Conservation (phyloP, 53 echinoderm and acorn worm species). For the Apostichopus leukothele region DNA sequence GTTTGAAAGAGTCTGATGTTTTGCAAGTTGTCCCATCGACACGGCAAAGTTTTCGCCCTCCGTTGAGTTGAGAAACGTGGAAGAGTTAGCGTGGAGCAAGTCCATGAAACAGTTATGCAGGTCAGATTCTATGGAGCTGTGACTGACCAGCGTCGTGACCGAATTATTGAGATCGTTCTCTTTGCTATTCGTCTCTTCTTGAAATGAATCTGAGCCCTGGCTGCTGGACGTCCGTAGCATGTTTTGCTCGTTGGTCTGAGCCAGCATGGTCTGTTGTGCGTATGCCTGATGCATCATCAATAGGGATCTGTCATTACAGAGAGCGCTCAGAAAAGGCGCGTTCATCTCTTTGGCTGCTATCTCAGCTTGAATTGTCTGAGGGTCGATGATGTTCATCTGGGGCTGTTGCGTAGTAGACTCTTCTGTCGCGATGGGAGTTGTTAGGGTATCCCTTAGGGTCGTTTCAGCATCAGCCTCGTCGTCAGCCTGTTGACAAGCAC, state of each 20-base stretch:
- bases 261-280: constrained; percentile 42
- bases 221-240: constrained; percentile 77
- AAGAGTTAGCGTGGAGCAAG: constrained; percentile 59
- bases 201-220: constrained; percentile 66
- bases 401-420: not conserved
- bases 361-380: constrained; percentile 82
- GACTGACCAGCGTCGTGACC: constrained; percentile 85
- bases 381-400: constrained; percentile 59
- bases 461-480: constrained; percentile 14
- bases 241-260: constrained; percentile 56
- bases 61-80: constrained; percentile 57
- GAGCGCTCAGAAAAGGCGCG: constrained; percentile 88
- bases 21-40: constrained; percentile 71
- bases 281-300: constrained; percentile 83
- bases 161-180: constrained; percentile 87
- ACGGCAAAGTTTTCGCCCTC: constrained; percentile 31
- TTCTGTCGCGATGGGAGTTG: not conserved
- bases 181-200: constrained; percentile 59
- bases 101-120: constrained; percentile 74
- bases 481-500: constrained; percentile 18
- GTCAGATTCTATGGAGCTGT: constrained; percentile 97
- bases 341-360: constrained; percentile 86
- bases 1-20: constrained; percentile 92
- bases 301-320: constrained; percentile 88
- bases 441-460: not conserved